phyloP scores from a whole-genome alignment of 2,888 invertebrate genomes.

The Crioceris asparagi region DNA sequence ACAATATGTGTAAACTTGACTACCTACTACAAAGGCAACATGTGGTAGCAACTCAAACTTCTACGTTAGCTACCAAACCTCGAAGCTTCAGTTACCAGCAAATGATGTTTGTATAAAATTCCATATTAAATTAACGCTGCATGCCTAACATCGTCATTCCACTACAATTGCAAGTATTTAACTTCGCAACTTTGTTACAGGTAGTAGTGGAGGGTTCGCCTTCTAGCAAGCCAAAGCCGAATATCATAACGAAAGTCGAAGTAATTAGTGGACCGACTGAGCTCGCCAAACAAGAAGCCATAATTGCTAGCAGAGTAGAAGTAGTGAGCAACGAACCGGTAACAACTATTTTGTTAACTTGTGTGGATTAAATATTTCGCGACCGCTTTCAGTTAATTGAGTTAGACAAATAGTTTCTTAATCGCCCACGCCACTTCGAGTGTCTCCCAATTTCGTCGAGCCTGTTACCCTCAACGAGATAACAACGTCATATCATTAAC shows the following conservation, averaged over 20 bases:
- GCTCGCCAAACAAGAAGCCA: conserved; percentile 28
- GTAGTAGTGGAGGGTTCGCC: conserved; percentile 7
- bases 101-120: not conserved
- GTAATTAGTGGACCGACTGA: conserved; percentile 27
- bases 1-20: no score
- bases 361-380: no score
- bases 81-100: not conserved
- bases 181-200: no score
- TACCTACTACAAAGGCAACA: no score
- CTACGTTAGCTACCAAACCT: conserved; percentile 1
- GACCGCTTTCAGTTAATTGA: no score
- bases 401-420: no score
- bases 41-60: no score
- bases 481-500: no score
- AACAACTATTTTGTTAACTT: no score
- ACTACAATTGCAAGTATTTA: not conserved
- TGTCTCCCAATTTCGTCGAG: no score
- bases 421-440: no score
- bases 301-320: conserved; percentile 48
- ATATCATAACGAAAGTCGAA: conserved; percentile 34
- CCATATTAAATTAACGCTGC: conserved; percentile 2
- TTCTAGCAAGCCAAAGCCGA: conserved; percentile 2
- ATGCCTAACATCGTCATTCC: not conserved
- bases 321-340: conserved; percentile 19
- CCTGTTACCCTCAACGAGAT: no score